Evolutionary conservation across 1,140 invertebrate species (phyloP), one percentile per base, ranked within the genome.

Genomic region (Drosophila busckii): DNA sequence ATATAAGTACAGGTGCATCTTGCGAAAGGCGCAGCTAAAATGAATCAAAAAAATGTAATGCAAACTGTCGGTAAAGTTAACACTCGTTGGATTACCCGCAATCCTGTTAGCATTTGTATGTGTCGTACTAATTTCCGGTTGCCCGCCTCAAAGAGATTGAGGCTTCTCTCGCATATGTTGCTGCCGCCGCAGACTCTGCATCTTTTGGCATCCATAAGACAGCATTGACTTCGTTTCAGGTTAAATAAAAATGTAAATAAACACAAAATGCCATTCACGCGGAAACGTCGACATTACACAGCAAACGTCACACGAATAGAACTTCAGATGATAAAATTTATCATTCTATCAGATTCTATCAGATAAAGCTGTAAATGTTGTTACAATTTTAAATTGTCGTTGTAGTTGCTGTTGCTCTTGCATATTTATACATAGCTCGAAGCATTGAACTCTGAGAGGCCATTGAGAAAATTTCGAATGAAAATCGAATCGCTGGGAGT

Each of bases 111-210:
- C 53, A 67, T 35, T 19, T 41, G 31, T 23, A 80, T 48, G 9
- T 78, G 48, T 2, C 23, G 46, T 1, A 78, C 1, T 0, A 55
- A 9, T n/a, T 49, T 80, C 4, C 22, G 44, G 22, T 78, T 80
- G 20, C 15, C 22, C 1, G 10, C 2, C 8, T 67, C 56, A 2
- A 78, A 78, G 0, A 78, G 20, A 37, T 80, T 67, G 6, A 59
- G 23, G 13, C 56, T 45, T 22, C 31, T 58, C 1, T 44, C 38
- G 9, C 61, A 63, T 22, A 44, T 22, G 2, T 46, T 67, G 28
- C 45, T 49, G 41, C 50, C 59, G 12, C 67, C 71, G 13, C 71
- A 78, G 10, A 54, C 4, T 34, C 71, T 46, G 17, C 73, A 78
- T 22, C 46, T 38, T 32, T 63, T 62, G 9, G 25, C 12, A 4